Base-by-base conservation (phyloP, 2,113 vertebrate genomes). In the Empidonax traillii region DNA sequence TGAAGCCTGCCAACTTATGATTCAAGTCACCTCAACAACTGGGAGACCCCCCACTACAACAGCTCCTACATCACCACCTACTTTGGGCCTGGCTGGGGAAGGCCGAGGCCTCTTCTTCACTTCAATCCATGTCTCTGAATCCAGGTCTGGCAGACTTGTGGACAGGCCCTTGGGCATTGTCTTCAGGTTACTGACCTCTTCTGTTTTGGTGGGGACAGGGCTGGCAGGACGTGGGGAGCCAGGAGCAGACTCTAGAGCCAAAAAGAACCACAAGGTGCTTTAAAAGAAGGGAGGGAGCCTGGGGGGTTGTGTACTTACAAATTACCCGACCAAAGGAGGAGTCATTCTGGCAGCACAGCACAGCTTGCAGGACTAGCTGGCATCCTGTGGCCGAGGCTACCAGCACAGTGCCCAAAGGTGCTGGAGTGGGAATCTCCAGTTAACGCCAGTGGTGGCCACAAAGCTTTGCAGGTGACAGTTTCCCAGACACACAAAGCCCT, bases 51-150 rank as follows among this genome's bases (percentile, higher is more conserved):
- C 24, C 62, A 59, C 1, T 33, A 9, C 49, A 43, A 46, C 10
- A 62, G 59, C 22, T 71, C 23, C 52, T 33, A 18, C 13, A 59
- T 30, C 44, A 31, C 17, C 35, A 67, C 44, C 31, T 87, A 99
- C 99, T 99, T 99, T 99, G 61, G 98, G 98, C 92, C 98, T 98
- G 72, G 99, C 98, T 0, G 99, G 99, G 2, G 99, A 99, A 6
- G 99, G 99, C 31, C 99, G 97, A 51, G 99, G 99, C 81, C 99
- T 98, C 97, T 99, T 99, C 97, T 99, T 99, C 73, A 99, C 99
- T 97, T 99, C 99, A 56, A 99, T 99, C 99, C 99, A 99, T 9
- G 98, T 99, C 96, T 99, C 99, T 0, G 99, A 99, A 97, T 99
- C 99, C 93, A 99, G 95, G 94, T 99, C 99, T 4, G 99, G 99